Evolutionary conservation across 2,113 vertebrate genomes (phyloP).

Genomic region (Ageneiosus marmoratus): DNA sequence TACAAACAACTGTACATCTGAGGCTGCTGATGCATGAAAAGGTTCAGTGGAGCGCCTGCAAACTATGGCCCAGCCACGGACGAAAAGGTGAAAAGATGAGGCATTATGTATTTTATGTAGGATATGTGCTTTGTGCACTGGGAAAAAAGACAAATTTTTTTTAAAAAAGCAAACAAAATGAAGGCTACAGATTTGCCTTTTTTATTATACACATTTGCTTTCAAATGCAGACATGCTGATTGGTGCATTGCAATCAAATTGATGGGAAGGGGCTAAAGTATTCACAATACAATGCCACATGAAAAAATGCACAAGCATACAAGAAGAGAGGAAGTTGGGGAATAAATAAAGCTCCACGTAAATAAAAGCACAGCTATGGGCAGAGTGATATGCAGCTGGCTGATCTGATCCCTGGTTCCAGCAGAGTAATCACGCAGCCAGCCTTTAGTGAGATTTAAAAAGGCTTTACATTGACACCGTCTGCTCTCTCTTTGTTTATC

Average conservation of each 20-base stretch:
- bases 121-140: slow-evolving; percentile 49
- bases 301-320: not conserved
- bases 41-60: slow-evolving; percentile 59
- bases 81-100: slow-evolving; percentile 59
- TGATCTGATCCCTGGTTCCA: slow-evolving; percentile 34
- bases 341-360: slow-evolving; percentile 15
- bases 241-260: slow-evolving; percentile 53
- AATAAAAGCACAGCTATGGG: slow-evolving; percentile 29
- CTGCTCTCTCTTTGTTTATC: not conserved
- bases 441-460: slow-evolving; percentile 36
- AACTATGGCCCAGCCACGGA: slow-evolving; percentile 41
- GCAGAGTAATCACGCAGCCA: slow-evolving; percentile 25
- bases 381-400: slow-evolving; percentile 40
- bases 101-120: slow-evolving; percentile 56
- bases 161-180: slow-evolving; percentile 43
- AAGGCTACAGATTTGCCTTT: slow-evolving; percentile 32
- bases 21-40: slow-evolving; percentile 58
- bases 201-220: slow-evolving; percentile 37
- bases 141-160: slow-evolving; percentile 7
- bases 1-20: slow-evolving; percentile 60
- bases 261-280: slow-evolving; percentile 23
- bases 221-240: slow-evolving; percentile 13
- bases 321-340: not conserved
- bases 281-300: not conserved
- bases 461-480: slow-evolving; percentile 8